phyloP scores from a whole-genome alignment of 1,140 invertebrate species.

The Papilio aristodemus region DNA sequence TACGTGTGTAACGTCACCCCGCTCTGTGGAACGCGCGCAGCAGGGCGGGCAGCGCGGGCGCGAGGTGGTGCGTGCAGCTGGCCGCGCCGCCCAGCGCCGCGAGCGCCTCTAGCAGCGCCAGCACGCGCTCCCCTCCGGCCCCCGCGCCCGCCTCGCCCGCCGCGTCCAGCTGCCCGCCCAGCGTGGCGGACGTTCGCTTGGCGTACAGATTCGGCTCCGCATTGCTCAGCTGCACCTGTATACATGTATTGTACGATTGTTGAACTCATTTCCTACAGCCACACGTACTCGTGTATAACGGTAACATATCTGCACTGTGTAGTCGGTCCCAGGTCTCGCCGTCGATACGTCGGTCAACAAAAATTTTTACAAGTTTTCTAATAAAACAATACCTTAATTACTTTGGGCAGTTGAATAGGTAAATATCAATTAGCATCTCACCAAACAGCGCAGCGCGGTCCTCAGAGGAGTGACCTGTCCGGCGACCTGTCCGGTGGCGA shows the following conservation, averaged over 20 bases:
- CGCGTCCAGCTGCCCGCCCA: slow-evolving; percentile 44
- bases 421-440: too few relatives aligned
- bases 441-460: slow-evolving; percentile 85
- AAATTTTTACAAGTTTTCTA: too few relatives aligned
- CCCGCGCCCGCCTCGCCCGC: slow-evolving; percentile 31
- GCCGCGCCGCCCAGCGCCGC: slow-evolving; percentile 86
- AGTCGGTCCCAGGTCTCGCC: too few relatives aligned
- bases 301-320: too few relatives aligned
- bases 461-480: slow-evolving; percentile 81
- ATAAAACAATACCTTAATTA: too few relatives aligned
- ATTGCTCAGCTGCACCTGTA: slow-evolving; percentile 60
- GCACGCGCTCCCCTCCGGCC: slow-evolving; percentile 33
- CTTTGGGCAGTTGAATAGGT: too few relatives aligned
- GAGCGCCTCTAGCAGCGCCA: slow-evolving; percentile 56
- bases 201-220: slow-evolving; percentile 53
- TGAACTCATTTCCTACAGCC: too few relatives aligned
- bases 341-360: too few relatives aligned
- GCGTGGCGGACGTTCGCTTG: slow-evolving; percentile 48
- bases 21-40: slow-evolving; percentile 37
- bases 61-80: slow-evolving; percentile 81
- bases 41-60: slow-evolving; percentile 78
- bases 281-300: too few relatives aligned
- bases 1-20: too few relatives aligned
- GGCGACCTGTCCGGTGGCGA: slow-evolving; percentile 79
- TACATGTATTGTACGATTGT: background rate